A percentile compares a stretch with the other conserved stretches of the same genome.
These are phyloP conservation scores for Cyaniris semiargus DNA, from an alignment of 2,888 invertebrate genomes.

Conservation along the genomic window DNA sequence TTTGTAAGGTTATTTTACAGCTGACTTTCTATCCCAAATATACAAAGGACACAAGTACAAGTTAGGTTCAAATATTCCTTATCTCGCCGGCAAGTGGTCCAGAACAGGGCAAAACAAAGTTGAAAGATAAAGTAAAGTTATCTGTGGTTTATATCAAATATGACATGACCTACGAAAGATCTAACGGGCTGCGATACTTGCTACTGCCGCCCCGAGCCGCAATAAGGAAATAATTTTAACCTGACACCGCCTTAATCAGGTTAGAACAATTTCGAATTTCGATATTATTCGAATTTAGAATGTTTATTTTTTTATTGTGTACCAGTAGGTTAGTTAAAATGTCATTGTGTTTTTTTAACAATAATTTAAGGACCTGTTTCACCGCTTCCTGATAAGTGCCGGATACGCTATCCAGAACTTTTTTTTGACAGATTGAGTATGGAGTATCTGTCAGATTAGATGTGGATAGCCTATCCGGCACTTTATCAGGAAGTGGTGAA, in stretches of 20 bases:
- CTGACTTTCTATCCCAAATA: neutral
- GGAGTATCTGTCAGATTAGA: no score
- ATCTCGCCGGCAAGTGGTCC: neutral
- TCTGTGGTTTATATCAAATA: constrained; percentile 37
- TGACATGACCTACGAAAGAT: constrained; percentile 40
- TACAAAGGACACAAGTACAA: neutral
- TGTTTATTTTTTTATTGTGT: neutral
- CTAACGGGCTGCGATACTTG: constrained; percentile 40
- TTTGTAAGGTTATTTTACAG: no score
- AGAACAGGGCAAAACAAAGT: constrained; percentile 6
- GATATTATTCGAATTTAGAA: constrained; percentile 16
- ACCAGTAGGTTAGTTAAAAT: no score
- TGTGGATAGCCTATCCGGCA: no score
- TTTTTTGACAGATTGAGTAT: no score
- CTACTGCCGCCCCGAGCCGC: constrained; percentile 34
- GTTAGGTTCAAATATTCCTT: neutral
- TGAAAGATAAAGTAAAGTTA: constrained; percentile 28
- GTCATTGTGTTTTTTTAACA: no score
- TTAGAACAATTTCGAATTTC: neutral
- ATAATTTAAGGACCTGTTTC: no score
- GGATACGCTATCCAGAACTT: no score
- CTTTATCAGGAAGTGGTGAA: no score
- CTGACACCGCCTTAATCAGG: constrained; percentile 29
- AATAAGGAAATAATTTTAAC: constrained; percentile 35
- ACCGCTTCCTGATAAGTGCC: no score